Evolutionary conservation across 2,797 vertebrate species (phyloP).

Genomic region (Meriones psammophilus): DNA sequence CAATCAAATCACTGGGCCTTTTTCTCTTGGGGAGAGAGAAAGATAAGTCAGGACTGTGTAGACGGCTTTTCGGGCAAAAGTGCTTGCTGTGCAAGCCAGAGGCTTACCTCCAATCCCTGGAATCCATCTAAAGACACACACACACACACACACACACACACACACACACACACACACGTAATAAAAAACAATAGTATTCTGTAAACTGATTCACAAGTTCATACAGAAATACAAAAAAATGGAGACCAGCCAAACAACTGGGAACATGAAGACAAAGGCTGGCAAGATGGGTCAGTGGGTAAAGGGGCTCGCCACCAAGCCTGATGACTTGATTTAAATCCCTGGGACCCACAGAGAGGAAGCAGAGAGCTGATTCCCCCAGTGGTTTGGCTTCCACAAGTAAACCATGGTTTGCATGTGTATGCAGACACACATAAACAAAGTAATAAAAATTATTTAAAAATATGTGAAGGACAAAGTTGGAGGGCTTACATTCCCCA

Average conservation of each 20-base stretch:
- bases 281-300: not conserved
- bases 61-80: not conserved
- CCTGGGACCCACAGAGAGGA: not conserved
- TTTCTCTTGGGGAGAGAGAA: not conserved
- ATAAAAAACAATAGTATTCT: not conserved
- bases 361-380: not conserved
- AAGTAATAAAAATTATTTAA: not conserved
- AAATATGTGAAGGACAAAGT: not conserved
- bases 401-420: not conserved
- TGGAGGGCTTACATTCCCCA: not conserved
- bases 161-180: not conserved
- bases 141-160: too few species aligned
- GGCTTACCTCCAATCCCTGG: not conserved
- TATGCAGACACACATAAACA: too few species aligned
- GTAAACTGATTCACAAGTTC: slow-evolving; percentile 27
- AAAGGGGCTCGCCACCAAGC: not conserved
- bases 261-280: not conserved
- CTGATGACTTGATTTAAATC: not conserved
- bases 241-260: not conserved
- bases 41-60: not conserved
- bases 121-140: too few species aligned
- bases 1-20: not conserved
- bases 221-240: not conserved
- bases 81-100: not conserved
- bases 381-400: not conserved